Conservation (phyloP, 2,113 vertebrate species). For the Holacanthus passer region DNA sequence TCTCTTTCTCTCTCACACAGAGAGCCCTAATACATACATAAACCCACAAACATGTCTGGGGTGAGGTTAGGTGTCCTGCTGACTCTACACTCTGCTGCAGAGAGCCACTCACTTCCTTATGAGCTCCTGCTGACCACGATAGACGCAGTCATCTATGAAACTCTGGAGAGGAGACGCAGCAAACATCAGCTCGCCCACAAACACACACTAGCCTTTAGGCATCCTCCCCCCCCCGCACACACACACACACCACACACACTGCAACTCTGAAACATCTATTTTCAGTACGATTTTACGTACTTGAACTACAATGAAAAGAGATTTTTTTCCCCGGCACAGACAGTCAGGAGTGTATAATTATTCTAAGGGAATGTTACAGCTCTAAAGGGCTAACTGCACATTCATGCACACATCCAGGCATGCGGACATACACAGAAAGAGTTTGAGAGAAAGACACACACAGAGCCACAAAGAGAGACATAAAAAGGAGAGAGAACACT, state of each 20-base stretch:
- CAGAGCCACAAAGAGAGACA: not conserved
- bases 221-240: slow-evolving; percentile 2
- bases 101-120: slow-evolving; percentile 1
- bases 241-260: not conserved
- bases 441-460: not conserved
- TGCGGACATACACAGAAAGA: not conserved
- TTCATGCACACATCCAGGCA: not conserved
- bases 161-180: slow-evolving; percentile 20
- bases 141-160: slow-evolving; percentile 51
- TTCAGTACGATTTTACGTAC: not conserved
- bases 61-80: slow-evolving; percentile 25
- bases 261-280: not conserved
- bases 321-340: not conserved
- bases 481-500: not conserved
- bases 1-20: not conserved
- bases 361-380: not conserved
- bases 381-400: not conserved
- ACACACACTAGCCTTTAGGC: slow-evolving; percentile 3
- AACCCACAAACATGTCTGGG: not conserved
- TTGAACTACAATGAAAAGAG: not conserved
- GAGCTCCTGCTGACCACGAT: slow-evolving; percentile 49
- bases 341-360: slow-evolving; percentile 6
- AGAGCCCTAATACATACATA: not conserved
- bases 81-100: slow-evolving; percentile 24
- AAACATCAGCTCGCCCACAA: not conserved